Evolutionary conservation across 2,888 invertebrate genomes (phyloP).

Genomic region (Archips crataeganus): DNA sequence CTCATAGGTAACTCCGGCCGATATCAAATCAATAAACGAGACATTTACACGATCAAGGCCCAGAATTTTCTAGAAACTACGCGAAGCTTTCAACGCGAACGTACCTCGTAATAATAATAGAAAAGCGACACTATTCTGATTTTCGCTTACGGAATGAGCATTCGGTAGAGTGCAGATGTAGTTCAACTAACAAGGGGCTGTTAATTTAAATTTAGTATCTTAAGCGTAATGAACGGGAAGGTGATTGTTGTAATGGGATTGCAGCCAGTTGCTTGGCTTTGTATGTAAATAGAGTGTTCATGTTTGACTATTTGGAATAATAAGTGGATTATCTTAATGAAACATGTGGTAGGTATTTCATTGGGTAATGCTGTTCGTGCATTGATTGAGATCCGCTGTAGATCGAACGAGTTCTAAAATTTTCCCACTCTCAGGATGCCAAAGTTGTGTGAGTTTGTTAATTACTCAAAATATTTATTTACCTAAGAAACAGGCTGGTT

Average conservation of each 20-base stretch:
- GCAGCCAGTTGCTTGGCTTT: slow-evolving; percentile 56
- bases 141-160: slow-evolving; percentile 78
- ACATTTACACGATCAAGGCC: not conserved
- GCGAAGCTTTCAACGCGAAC: slow-evolving; percentile 10
- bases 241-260: slow-evolving; percentile 84
- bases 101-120: slow-evolving; percentile 15
- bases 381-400: not conserved
- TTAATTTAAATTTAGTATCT: slow-evolving; percentile 86
- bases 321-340: slow-evolving; percentile 12
- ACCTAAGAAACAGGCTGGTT: no score
- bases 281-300: slow-evolving; percentile 31
- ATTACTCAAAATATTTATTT: no score
- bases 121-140: slow-evolving; percentile 55
- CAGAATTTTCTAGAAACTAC: not conserved
- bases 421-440: not conserved
- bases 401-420: not conserved
- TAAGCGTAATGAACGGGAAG: slow-evolving; percentile 82
- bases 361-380: not conserved
- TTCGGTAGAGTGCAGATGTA: slow-evolving; percentile 75
- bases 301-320: slow-evolving; percentile 6
- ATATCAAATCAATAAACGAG: not conserved
- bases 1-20: no score
- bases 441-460: no score
- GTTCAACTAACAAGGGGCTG: slow-evolving; percentile 82
- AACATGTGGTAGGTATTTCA: not conserved